Percentiles rank a stretch among this genome's conserved stretches.
phyloP scores from a whole-genome alignment of 1,140 invertebrate species.

The Ceratina japonica region DNA sequence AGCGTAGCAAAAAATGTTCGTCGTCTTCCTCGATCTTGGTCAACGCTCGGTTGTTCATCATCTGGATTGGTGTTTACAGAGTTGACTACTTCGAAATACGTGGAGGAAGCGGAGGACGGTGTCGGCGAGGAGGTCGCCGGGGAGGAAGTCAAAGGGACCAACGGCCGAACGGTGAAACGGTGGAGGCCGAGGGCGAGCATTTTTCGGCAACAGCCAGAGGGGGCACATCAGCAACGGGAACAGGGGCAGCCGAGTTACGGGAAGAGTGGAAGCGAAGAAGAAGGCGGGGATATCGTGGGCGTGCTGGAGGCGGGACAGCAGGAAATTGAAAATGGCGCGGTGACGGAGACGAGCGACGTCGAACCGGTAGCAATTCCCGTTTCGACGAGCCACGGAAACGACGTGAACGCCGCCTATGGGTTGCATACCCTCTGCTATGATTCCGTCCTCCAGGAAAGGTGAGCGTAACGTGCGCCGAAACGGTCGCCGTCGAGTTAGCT shows the following conservation, averaged over 20 bases:
- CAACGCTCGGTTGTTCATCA: too few species aligned
- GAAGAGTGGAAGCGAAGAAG: slow-evolving; percentile 70
- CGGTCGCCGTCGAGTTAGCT: neutral
- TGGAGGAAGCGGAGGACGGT: too few species aligned
- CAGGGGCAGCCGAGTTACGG: slow-evolving; percentile 63
- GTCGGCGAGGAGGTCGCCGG: too few species aligned
- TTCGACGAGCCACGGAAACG: slow-evolving; percentile 49
- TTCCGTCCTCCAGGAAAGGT: slow-evolving; percentile 67
- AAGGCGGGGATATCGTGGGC: slow-evolving; percentile 74
- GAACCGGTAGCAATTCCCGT: slow-evolving; percentile 61
- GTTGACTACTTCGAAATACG: too few species aligned
- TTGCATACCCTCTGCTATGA: slow-evolving; percentile 63
- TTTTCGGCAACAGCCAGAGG: slow-evolving; percentile 18
- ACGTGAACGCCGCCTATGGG: slow-evolving; percentile 53
- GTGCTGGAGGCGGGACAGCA: slow-evolving; percentile 76
- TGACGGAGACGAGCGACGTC: slow-evolving; percentile 61
- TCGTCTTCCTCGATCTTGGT: too few species aligned
- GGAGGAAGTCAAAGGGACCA: too few species aligned
- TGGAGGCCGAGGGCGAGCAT: neutral
- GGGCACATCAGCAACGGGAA: slow-evolving; percentile 30
- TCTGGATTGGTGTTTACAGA: too few species aligned
- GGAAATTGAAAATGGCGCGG: slow-evolving; percentile 78
- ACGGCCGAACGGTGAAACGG: neutral
- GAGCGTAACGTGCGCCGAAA: slow-evolving; percentile 11
- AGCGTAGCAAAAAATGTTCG: too few species aligned